Conservation (phyloP, 2,113 vertebrate genomes). For the Aythya baeri region DNA sequence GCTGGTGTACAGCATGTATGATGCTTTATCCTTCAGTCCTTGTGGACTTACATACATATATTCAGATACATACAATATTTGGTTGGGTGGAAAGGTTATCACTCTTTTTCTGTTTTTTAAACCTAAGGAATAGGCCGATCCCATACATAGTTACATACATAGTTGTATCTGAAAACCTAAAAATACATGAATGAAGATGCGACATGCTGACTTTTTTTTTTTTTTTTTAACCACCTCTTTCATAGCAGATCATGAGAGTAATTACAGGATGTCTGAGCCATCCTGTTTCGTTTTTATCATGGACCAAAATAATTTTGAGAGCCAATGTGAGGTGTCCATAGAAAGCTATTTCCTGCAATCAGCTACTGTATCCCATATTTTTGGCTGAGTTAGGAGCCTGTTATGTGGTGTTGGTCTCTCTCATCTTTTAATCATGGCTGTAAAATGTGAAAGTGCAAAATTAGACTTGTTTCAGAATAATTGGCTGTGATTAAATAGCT, state of each 20-base stretch:
- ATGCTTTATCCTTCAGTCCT: neutral
- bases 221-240: neutral
- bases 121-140: neutral
- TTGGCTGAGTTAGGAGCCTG: neutral
- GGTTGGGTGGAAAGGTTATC: neutral
- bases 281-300: too few relatives aligned
- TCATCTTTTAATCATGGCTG: neutral
- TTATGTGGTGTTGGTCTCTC: neutral
- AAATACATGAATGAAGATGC: neutral
- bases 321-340: neutral
- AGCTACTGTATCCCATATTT: neutral
- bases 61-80: neutral
- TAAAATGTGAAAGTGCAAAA: neutral
- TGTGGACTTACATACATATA: neutral
- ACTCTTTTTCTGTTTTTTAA: neutral
- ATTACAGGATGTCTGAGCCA: neutral
- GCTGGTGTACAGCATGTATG: too few relatives aligned
- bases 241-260: neutral
- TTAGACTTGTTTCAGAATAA: conserved; percentile 2
- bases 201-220: neutral
- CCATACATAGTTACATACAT: neutral
- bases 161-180: neutral
- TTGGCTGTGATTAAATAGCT: neutral
- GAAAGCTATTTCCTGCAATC: neutral
- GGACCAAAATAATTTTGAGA: neutral